Evolutionary conservation across 2,113 vertebrate genomes (phyloP), one percentile per base, ranked within the genome.

Genomic region (Actinemys pallida): DNA sequence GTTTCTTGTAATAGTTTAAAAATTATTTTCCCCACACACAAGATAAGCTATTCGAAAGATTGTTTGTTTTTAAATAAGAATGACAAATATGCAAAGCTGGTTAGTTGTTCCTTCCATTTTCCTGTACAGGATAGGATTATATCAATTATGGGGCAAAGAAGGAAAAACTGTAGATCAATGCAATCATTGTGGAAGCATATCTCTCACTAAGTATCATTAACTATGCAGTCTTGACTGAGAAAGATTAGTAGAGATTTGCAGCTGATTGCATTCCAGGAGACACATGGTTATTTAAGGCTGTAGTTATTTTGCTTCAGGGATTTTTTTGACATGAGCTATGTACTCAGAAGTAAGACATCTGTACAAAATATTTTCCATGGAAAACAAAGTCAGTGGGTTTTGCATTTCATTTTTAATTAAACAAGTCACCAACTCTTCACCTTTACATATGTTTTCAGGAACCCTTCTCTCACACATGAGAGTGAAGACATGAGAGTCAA

Each of bases 401-500:
- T 5, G 27, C 1, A 5, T 65, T 25, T n/a, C 3, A 24, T 65
- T 2, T 69, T 69, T n/a, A 35, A 69, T 69, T n/a, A 69, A 69
- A 62, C 6, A 35, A 65, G 16, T 35, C 62, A 65, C 62, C 62
- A 65, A 35, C 16, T 35, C 62, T n/a, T 69, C 62, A 69, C 62
- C 7, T 69, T 69, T 69, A 24, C 69, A 24, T 39, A 76, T 22
- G 65, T 72, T 72, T 59, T 69, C 19, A 69, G 31, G 31, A n/a
- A 69, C 35, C 31, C 16, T 17, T 69, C 31, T 69, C 14, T 69
- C 62, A n/a, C 14, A 19, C 35, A n/a, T 19, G 35, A 69, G 62
- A n/a, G 16, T 29, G 20, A 27, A 81, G 5, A 69, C 0, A 3
- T 52, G 65, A 59, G 85, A 59, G 1, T 59, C 2, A 7, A 13